phyloP scores from a whole-genome alignment of 2,888 invertebrate species.

The Sinotaia quadrata region DNA sequence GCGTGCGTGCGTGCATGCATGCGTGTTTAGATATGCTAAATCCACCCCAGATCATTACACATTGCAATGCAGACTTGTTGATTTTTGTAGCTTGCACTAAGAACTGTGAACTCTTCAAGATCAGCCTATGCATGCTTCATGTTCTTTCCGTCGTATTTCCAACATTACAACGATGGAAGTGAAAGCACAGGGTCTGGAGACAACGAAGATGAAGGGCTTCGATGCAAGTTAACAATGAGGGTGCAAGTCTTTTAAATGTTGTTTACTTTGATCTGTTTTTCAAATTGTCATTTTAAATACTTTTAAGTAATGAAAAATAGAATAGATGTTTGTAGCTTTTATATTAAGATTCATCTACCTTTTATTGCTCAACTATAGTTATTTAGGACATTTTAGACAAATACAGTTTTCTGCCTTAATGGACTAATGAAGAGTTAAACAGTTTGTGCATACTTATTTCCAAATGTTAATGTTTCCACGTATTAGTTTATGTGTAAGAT shows the following conservation, averaged over 20 bases:
- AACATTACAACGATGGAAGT: slow-evolving; percentile 77
- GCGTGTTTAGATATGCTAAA: no score
- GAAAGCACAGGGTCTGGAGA: slow-evolving; percentile 47
- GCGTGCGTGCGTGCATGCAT: no score
- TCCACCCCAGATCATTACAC: no score
- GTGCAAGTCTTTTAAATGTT: slow-evolving; percentile 70
- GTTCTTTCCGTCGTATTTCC: slow-evolving; percentile 84
- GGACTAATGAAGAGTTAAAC: no score
- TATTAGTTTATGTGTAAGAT: no score
- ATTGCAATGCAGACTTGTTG: no score
- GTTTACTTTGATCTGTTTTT: not conserved
- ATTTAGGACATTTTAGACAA: no score
- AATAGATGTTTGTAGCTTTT: not conserved
- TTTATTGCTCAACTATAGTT: no score
- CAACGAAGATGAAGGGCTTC: slow-evolving; percentile 77
- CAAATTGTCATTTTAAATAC: not conserved
- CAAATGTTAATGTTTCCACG: no score
- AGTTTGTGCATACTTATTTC: no score
- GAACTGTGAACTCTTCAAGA: slow-evolving; percentile 86
- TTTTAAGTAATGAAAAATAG: not conserved
- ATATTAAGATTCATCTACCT: not conserved
- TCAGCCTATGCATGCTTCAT: slow-evolving; percentile 87
- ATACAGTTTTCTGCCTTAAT: no score
- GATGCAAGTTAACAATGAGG: slow-evolving; percentile 89
- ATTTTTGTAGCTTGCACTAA: slow-evolving; percentile 76